Evolutionary conservation across 2,797 vertebrate genomes (phyloP), one percentile per base, ranked within the genome.

Genomic region (Poeciliopsis presidionis): DNA sequence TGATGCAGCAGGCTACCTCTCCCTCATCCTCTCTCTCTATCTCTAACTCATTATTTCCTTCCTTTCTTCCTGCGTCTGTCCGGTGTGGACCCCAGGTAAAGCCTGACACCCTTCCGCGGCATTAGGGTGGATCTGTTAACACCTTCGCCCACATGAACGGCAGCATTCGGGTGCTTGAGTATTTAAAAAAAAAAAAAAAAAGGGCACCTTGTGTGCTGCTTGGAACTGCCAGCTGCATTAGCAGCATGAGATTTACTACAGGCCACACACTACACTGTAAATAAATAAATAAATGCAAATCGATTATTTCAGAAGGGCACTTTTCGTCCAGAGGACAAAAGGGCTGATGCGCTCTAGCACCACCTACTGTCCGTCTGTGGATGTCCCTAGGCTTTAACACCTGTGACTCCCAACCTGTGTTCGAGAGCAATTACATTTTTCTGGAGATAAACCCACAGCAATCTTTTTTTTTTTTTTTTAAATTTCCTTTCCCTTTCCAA

Each of bases 101-200:
- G 79, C 74, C 84, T 72, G 81, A 90, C 87, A 87, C 80, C 80
- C 77, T 79, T 82, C 70, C 59, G 61, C 9, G 33, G 79, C 80
- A 71, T 87, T 83, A 83, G 81, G 74, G 74, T 84, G 78, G 80
- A 77, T 76, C 88, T 84, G 90, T 92, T 88, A 84, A 91, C 90
- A 86, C 86, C 86, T 92, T 81, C 73, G 85, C 73, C 76, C 20
- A 81, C 75, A 85, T 74, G 74, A 79, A 81, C 11, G 47, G 30
- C 49, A 51, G 49, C 49, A 51, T 22, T 22, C 2, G 7, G 20
- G 20, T 51, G 20, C 20, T 51, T 1, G 2, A 22, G 20, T 22
- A 51, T 51, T 46, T 2, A 49, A 20, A 51, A 51, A 8, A 8
- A 51, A 2, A 20, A 49, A 51, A 49, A 22, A 51, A 51, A 51